These are phyloP conservation scores for Drosophila melanosoma DNA, from an alignment of 2,888 invertebrate genomes.

Conservation along the genomic window DNA sequence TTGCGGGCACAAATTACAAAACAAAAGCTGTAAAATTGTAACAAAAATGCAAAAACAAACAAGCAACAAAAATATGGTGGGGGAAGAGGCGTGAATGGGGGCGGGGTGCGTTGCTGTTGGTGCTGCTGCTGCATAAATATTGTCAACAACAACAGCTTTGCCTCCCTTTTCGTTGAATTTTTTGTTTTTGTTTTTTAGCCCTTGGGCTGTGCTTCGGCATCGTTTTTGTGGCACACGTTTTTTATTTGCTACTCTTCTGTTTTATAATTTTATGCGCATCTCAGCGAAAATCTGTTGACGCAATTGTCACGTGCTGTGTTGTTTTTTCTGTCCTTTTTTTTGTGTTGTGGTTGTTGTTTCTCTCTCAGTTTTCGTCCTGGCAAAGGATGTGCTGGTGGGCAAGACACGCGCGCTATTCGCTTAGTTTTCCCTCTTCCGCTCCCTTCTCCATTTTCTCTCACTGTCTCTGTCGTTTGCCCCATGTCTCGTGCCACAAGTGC, in stretches of 20 bases:
- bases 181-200: slow-evolving; percentile 7
- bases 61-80: slow-evolving; percentile 29
- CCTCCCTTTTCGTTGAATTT: not conserved
- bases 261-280: slow-evolving; percentile 74
- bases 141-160: slow-evolving; percentile 59
- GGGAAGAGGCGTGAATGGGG: accelerated
- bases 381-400: slow-evolving; percentile 57
- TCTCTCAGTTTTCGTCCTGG: slow-evolving; percentile 44
- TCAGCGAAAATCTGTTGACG: slow-evolving; percentile 81
- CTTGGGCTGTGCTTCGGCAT: slow-evolving; percentile 47
- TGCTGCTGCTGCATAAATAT: slow-evolving; percentile 79
- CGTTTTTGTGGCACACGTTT: slow-evolving; percentile 60
- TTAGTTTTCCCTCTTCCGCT: slow-evolving; percentile 46
- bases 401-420: slow-evolving; percentile 50
- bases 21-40: slow-evolving; percentile 72
- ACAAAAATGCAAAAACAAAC: slow-evolving; percentile 71
- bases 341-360: slow-evolving; percentile 14
- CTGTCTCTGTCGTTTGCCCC: slow-evolving; percentile 5
- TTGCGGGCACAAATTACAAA: slow-evolving; percentile 68
- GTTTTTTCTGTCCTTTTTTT: slow-evolving; percentile 11
- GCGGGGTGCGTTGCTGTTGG: slow-evolving; percentile 45
- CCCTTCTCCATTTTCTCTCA: not conserved
- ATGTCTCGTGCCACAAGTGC: slow-evolving; percentile 64
- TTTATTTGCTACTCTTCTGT: slow-evolving; percentile 11
- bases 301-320: slow-evolving; percentile 74